These are phyloP conservation scores for Noctilio leporinus DNA, from an alignment of 2,113 vertebrate genomes.

Conservation along the genomic window DNA sequence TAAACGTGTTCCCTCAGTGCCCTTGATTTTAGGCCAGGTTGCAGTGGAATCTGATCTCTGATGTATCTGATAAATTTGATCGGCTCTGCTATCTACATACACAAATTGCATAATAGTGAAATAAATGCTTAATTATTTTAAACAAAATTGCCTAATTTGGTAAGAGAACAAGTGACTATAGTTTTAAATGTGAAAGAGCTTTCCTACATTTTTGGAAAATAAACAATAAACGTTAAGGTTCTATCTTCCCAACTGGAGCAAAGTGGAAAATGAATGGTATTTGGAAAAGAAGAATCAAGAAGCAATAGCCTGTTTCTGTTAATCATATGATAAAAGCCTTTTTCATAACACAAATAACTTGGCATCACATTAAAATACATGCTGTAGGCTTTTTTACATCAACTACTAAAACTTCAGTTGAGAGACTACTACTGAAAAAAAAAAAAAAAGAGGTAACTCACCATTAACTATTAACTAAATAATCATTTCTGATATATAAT, in stretches of 20 bases:
- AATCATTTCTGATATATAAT: background rate
- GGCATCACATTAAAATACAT: background rate
- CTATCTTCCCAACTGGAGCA: background rate
- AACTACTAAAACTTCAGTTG: background rate
- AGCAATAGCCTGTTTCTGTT: background rate
- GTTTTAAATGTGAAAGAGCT: background rate
- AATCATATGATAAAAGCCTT: background rate
- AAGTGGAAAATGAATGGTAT: background rate
- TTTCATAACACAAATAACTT: background rate
- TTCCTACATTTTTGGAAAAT: background rate
- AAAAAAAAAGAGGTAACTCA: background rate
- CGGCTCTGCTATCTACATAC: background rate
- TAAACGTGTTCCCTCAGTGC: background rate
- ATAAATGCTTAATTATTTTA: background rate
- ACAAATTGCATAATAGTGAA: background rate
- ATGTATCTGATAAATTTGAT: background rate
- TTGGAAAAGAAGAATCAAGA: background rate
- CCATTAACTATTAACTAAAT: background rate
- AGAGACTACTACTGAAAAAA: background rate
- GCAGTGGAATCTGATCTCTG: background rate
- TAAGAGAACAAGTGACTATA: background rate
- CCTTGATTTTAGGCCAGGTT: background rate
- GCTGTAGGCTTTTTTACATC: background rate
- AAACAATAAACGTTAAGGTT: background rate
- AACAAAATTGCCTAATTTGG: background rate